These are phyloP conservation scores for Notarius lentiginosus DNA, from an alignment of 2,113 vertebrate species.

Conservation along the genomic window DNA sequence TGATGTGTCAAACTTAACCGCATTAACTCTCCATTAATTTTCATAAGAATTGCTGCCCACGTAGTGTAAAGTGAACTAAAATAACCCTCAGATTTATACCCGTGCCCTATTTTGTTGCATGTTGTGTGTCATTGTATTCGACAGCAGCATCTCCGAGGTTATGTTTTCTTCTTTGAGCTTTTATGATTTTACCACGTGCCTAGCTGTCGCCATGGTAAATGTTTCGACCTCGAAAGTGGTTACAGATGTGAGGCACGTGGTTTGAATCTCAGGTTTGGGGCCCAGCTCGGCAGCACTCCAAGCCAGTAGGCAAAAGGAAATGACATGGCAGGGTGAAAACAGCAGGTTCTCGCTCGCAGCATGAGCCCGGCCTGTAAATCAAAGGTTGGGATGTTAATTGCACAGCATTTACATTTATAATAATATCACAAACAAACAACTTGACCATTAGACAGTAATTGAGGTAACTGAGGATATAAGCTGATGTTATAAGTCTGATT, in stretches of 20 bases:
- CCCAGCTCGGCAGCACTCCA: conserved; percentile 55
- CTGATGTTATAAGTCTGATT: too few relatives aligned
- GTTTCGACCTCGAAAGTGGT: conserved; percentile 63
- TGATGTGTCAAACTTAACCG: background rate
- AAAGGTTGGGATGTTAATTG: background rate
- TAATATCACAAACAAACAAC: background rate
- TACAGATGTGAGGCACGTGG: conserved; percentile 71
- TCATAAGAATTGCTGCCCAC: background rate
- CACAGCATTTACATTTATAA: background rate
- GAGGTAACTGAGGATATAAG: background rate
- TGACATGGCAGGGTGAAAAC: conserved; percentile 65
- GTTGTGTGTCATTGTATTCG: conserved; percentile 48
- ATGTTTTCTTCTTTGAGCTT: conserved; percentile 37
- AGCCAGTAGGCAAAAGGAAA: background rate
- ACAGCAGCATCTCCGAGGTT: conserved; percentile 54
- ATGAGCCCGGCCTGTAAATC: conserved; percentile 73
- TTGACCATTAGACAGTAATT: background rate
- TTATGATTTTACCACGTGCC: conserved; percentile 68
- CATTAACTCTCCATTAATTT: background rate
- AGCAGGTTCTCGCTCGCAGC: conserved; percentile 70
- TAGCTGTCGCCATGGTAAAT: conserved; percentile 64
- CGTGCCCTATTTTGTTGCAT: conserved; percentile 31
- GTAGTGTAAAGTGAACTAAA: too few relatives aligned
- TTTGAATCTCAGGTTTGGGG: conserved; percentile 60
- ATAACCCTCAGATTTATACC: background rate